Evolutionary conservation across 1,140 invertebrate species (phyloP).

Genomic region (Lordiphosa clarofinis): DNA sequence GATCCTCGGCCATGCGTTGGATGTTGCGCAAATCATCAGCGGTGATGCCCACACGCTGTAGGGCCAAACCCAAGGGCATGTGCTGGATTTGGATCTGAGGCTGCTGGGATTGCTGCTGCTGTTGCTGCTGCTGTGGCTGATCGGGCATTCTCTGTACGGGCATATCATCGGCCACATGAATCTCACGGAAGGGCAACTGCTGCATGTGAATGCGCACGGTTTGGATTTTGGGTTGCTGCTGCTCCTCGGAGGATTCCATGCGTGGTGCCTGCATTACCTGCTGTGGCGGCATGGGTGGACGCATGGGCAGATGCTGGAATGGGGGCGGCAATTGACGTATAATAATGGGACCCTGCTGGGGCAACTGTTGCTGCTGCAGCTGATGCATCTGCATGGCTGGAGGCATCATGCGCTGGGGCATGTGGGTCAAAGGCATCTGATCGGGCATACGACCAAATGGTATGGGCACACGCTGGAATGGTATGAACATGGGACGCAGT

Average conservation of each 20-base stretch:
- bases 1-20: slow-evolving; percentile 81
- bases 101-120: slow-evolving; percentile 23
- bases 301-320: slow-evolving; percentile 79
- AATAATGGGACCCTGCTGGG: slow-evolving; percentile 62
- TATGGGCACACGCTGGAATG: slow-evolving; percentile 76
- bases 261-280: slow-evolving; percentile 79
- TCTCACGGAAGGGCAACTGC: slow-evolving; percentile 74
- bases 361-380: slow-evolving; percentile 43
- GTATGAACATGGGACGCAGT: slow-evolving; percentile 75
- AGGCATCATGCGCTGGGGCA: slow-evolving; percentile 79
- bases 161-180: slow-evolving; percentile 72
- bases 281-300: slow-evolving; percentile 77
- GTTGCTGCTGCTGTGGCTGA: slow-evolving; percentile 41
- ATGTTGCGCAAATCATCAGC: slow-evolving; percentile 83
- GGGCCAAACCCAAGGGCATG: slow-evolving; percentile 75
- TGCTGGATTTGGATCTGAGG: slow-evolving; percentile 71
- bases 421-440: slow-evolving; percentile 76
- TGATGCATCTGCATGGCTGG: slow-evolving; percentile 68
- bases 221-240: slow-evolving; percentile 60
- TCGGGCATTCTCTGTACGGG: slow-evolving; percentile 66
- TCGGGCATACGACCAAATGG: slow-evolving; percentile 77
- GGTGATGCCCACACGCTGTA: slow-evolving; percentile 81
- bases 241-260: slow-evolving; percentile 68
- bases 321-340: slow-evolving; percentile 67
- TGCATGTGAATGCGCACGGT: slow-evolving; percentile 78